These are phyloP conservation scores for Phyllotis vaccarum DNA, from an alignment of 2,797 vertebrate genomes.

Conservation along the genomic window DNA sequence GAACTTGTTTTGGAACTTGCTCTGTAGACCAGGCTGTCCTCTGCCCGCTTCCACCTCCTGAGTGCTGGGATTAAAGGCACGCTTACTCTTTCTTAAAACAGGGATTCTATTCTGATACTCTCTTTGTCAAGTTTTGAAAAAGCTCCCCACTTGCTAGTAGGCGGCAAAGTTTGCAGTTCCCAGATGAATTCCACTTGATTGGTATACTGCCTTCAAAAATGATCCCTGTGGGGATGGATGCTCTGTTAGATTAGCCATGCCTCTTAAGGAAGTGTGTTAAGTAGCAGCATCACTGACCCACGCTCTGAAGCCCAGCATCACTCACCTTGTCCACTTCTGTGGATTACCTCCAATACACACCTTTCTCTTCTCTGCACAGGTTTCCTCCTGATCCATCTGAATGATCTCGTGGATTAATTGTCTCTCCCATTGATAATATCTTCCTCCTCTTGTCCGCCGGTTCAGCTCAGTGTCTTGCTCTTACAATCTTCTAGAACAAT, in stretches of 20 bases:
- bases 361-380: background rate
- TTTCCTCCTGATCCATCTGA: background rate
- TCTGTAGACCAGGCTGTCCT: too few species aligned
- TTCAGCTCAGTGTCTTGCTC: background rate
- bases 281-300: background rate
- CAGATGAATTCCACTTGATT: background rate
- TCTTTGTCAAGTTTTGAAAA: slow-evolving; percentile 34
- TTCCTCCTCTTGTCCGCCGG: background rate
- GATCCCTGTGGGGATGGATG: background rate
- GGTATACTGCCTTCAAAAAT: background rate
- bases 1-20: too few species aligned
- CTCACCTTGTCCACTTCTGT: background rate
- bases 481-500: background rate
- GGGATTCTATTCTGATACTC: background rate
- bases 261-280: background rate
- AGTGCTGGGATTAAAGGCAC: too few species aligned
- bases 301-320: background rate
- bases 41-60: too few species aligned
- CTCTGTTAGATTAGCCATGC: background rate
- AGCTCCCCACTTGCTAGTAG: background rate
- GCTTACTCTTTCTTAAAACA: slow-evolving; percentile 11
- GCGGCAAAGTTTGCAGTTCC: background rate
- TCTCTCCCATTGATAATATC: background rate
- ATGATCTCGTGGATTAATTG: background rate
- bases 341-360: too few species aligned